phyloP scores from a whole-genome alignment of 2,888 invertebrate genomes.

The Zhuqinia jingwanae region DNA sequence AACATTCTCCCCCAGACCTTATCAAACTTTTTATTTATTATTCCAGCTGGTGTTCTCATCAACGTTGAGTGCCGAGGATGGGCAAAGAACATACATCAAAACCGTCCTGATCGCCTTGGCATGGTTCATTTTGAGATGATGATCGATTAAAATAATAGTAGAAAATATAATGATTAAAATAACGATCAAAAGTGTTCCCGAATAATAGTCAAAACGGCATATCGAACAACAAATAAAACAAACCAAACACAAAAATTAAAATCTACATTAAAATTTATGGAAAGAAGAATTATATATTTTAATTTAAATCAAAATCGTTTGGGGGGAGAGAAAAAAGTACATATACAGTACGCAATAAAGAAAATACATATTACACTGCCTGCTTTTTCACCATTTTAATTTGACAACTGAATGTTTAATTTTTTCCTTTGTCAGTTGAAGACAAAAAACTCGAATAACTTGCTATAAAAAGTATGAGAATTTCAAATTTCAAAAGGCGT shows the following conservation, averaged over 20 bases:
- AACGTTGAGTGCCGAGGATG: conserved; percentile 97
- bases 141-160: conserved; percentile 88
- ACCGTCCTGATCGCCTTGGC: conserved; percentile 93
- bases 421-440: neutral
- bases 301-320: neutral
- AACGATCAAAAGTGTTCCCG: conserved; percentile 64
- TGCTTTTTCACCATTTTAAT: conserved; percentile 16
- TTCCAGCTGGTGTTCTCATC: conserved; percentile 91
- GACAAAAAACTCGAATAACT: neutral
- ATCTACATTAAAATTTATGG: neutral
- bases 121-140: conserved; percentile 97
- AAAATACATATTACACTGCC: conserved; percentile 14
- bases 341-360: conserved; percentile 30
- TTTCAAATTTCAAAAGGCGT: neutral
- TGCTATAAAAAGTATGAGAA: neutral
- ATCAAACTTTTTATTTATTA: no score
- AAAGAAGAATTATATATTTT: conserved; percentile 55
- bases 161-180: neutral
- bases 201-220: conserved; percentile 62
- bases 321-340: conserved; percentile 6
- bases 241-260: conserved; percentile 17
- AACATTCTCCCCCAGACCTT: no score
- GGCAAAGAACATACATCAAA: conserved; percentile 93
- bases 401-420: conserved; percentile 5
- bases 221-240: conserved; percentile 35